These are phyloP conservation scores for Mycetomoellerius zeteki DNA, from an alignment of 1,140 invertebrate species.

Conservation along the genomic window DNA sequence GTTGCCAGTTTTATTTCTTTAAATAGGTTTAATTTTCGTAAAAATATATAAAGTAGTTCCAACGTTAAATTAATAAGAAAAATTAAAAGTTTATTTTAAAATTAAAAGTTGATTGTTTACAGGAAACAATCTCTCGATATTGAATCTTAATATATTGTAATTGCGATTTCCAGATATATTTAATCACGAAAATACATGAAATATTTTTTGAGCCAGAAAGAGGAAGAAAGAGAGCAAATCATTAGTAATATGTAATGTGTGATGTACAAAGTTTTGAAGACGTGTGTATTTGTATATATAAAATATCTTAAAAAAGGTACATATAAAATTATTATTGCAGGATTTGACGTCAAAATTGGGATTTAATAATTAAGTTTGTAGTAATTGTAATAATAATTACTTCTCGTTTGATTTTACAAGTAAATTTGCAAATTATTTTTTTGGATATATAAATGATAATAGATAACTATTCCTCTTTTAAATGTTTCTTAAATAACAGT, in stretches of 20 bases:
- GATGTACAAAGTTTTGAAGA: conserved; percentile 71
- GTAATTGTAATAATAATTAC: conserved; percentile 12
- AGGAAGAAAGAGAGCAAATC: neutral
- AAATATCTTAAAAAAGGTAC: conserved; percentile 43
- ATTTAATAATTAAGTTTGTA: neutral
- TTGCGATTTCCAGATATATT: conserved; percentile 61
- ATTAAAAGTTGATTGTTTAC: too few species aligned
- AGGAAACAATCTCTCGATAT: neutral
- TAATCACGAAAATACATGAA: conserved; percentile 32
- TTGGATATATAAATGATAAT: neutral
- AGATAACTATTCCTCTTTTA: neutral
- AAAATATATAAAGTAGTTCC: conserved; percentile 1
- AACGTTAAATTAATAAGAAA: conserved; percentile 4
- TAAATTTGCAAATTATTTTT: neutral
- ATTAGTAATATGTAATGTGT: conserved; percentile 43
- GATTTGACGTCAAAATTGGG: too few species aligned
- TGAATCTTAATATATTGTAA: conserved; percentile 45
- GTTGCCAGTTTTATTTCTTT: conserved; percentile 12
- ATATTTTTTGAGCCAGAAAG: conserved; percentile 64
- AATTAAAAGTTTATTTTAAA: too few species aligned
- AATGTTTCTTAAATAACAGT: neutral
- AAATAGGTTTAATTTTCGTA: conserved; percentile 18
- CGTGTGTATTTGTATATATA: conserved; percentile 65
- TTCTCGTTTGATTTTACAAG: neutral
- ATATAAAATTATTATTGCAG: neutral